Evolutionary conservation across 2,888 invertebrate species (phyloP).

Genomic region (Electrophaes corylata): DNA sequence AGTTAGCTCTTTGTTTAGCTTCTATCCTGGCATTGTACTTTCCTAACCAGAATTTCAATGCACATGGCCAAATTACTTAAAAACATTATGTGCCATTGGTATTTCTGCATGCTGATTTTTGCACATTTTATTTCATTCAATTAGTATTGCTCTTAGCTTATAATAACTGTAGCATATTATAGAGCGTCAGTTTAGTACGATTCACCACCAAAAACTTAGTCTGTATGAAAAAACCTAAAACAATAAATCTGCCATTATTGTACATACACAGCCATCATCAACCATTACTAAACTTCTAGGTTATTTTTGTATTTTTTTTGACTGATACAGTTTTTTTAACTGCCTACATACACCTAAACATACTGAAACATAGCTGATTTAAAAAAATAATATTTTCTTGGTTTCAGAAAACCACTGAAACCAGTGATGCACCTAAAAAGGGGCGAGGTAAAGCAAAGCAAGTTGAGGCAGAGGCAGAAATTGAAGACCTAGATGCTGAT

Average conservation of each 20-base stretch:
- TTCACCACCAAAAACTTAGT: neutral
- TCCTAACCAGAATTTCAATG: neutral
- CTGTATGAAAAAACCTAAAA: neutral
- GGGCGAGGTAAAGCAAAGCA: constrained; percentile 69
- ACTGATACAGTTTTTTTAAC: neutral
- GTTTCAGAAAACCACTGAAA: constrained; percentile 72
- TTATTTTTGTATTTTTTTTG: constrained; percentile 8
- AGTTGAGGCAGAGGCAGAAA: constrained; percentile 47
- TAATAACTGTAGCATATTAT: neutral
- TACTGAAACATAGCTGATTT: too few relatives aligned
- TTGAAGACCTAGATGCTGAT: constrained; percentile 40
- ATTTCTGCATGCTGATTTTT: neutral
- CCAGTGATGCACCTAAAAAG: constrained; percentile 67
- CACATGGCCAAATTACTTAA: constrained; percentile 10
- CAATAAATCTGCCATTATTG: neutral
- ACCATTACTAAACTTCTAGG: constrained; percentile 12
- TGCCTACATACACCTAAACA: neutral
- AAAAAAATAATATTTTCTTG: constrained; percentile 1
- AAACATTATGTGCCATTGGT: constrained; percentile 1
- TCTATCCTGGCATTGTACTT: neutral
- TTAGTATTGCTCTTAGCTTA: neutral
- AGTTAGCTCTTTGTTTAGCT: neutral
- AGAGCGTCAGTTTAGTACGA: neutral
- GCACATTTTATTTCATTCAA: neutral
- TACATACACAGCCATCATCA: neutral